phyloP scores from a whole-genome alignment of 1,140 invertebrate species.

The Leptinotarsa lineolata region DNA sequence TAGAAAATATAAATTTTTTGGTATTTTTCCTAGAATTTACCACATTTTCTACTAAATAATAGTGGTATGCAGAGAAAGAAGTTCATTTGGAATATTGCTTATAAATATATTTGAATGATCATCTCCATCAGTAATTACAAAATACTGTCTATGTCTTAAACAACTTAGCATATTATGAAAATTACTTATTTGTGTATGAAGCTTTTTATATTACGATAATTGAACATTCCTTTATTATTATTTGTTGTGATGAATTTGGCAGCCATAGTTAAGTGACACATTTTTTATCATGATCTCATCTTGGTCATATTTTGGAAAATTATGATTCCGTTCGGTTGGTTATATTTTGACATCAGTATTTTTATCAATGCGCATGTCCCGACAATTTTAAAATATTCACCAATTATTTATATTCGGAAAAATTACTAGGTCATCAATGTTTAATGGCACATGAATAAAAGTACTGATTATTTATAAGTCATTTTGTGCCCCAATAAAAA shows the following conservation, averaged over 20 bases:
- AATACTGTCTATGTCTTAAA: not conserved
- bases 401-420: constrained; percentile 14
- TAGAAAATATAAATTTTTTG: too few relatives aligned
- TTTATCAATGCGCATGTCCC: constrained; percentile 13
- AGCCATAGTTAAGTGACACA: constrained; percentile 18
- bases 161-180: not conserved
- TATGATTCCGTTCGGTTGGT: constrained; percentile 2
- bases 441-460: constrained; percentile 15
- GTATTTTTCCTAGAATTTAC: too few relatives aligned
- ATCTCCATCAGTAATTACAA: not conserved
- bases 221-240: constrained; percentile 20
- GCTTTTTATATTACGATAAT: constrained; percentile 7
- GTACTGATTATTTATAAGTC: constrained; percentile 23
- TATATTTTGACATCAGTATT: constrained; percentile 9
- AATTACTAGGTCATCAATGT: constrained; percentile 11
- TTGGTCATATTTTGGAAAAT: constrained; percentile 10
- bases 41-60: too few relatives aligned
- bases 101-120: not conserved
- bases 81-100: too few relatives aligned
- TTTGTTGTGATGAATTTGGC: constrained; percentile 26
- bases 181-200: constrained; percentile 9
- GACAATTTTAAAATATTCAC: not conserved
- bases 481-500: not conserved
- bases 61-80: too few relatives aligned
- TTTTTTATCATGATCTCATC: constrained; percentile 25